Percentiles rank a stretch among this genome's conserved stretches.
These are phyloP conservation scores for Drosophila niveifrons DNA, from an alignment of 2,888 invertebrate species.

Conservation along the genomic window DNA sequence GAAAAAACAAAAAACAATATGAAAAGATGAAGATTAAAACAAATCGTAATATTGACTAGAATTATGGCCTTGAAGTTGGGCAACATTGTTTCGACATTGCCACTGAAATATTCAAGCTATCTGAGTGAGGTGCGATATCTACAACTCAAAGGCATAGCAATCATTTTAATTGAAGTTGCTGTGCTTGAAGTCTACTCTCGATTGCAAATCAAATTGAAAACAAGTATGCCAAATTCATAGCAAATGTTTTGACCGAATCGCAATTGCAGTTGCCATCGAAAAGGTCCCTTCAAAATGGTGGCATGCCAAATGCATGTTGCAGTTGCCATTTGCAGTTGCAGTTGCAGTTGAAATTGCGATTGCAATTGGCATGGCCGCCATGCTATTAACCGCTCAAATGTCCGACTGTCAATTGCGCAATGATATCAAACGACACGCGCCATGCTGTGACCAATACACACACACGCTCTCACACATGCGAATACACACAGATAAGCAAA, in stretches of 20 bases:
- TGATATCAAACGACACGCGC: conserved; percentile 65
- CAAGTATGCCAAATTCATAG: conserved; percentile 61
- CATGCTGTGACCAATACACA: conserved; percentile 17
- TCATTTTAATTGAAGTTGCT: background rate
- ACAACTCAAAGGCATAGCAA: background rate
- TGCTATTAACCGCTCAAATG: conserved; percentile 59
- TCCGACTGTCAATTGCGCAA: conserved; percentile 75
- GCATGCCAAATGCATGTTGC: conserved; percentile 27
- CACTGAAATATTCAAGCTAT: background rate
- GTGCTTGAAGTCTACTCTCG: background rate
- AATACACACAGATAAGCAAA: background rate
- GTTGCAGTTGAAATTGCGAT: conserved; percentile 29
- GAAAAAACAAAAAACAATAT: too few relatives aligned
- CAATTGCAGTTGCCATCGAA: conserved; percentile 32
- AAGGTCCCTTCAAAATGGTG: background rate
- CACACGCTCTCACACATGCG: background rate
- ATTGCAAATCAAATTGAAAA: conserved; percentile 54
- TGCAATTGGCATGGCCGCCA: conserved; percentile 41
- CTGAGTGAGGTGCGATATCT: background rate
- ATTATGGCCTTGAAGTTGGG: background rate
- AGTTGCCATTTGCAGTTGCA: conserved; percentile 29
- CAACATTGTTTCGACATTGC: background rate
- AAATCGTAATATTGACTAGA: background rate
- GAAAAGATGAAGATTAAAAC: background rate
- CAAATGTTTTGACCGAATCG: conserved; percentile 51